Evolutionary conservation across 2,113 vertebrate species (phyloP), one percentile per base, ranked within the genome.

Genomic region (Stegostoma tigrinum): DNA sequence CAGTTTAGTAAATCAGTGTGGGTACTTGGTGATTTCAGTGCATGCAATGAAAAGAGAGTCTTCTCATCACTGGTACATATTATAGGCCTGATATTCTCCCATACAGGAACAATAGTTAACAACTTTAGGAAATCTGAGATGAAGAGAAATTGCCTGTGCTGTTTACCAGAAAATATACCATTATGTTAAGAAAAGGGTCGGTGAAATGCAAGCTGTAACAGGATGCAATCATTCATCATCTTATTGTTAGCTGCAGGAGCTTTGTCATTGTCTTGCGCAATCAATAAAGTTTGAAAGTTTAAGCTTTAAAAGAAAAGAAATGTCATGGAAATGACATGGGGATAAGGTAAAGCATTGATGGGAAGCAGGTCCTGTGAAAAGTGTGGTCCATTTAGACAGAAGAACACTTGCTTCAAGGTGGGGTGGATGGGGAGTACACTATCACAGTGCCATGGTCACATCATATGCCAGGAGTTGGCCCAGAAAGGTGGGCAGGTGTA

Each of bases 101-200:
- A 68, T 80, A 90, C 96, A 2, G 96, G 95, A 48, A 61, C 90
- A 8, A 90, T 95, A 27, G 90, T 94, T 80, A 87, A 75, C 70
- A 96, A 90, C 70, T 96, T 96, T 55, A 80, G 96, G 85, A 90
- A 96, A 66, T 42, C 66, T 15, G 90, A 90, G 55, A 68, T 67
- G 24, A 68, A 87, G 38, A 97, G 98, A 96, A 98, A 98, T 96
- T 98, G 98, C 96, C 98, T 99, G 66, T 99, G 99, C 96, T 99
- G 98, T 66, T 98, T 99, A 96, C 99, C 99, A 96, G 98, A 97
- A 96, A 99, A 99, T 96, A 99, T 55, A 98, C 99, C 97, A 99
- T 99, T 96, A 99, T 99, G 64, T 99, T 99, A 48, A 48, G 97
- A 98, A 99, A 97, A 99, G 99, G 30, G 99, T 99, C 97, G 99